Conservation (phyloP, 1,140 invertebrate genomes). For the Epicauta chinensis region DNA sequence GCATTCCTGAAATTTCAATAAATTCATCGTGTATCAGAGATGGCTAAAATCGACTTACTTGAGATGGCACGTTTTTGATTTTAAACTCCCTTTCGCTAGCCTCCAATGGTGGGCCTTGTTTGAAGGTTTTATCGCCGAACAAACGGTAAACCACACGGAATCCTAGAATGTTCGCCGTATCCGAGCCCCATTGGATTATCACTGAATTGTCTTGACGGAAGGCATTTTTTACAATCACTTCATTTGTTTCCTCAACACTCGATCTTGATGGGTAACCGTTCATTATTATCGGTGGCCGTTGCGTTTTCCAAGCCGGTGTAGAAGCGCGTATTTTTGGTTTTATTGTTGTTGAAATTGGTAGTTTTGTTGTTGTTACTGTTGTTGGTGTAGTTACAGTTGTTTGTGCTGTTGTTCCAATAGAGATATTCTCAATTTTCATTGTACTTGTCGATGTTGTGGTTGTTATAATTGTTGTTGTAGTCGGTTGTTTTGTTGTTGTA, state of each 20-base stretch:
- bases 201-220: constrained; percentile 80
- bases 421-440: background rate
- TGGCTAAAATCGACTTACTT: constrained; percentile 49
- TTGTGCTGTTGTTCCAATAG: constrained; percentile 18
- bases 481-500: constrained; percentile 26
- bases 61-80: constrained; percentile 84
- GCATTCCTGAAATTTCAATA: constrained; percentile 62
- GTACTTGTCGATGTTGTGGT: constrained; percentile 29
- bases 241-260: constrained; percentile 57
- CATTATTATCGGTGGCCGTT: constrained; percentile 61
- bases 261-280: constrained; percentile 60
- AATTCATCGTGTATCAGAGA: background rate
- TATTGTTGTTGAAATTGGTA: constrained; percentile 32
- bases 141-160: constrained; percentile 84
- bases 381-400: constrained; percentile 30
- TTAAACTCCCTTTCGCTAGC: constrained; percentile 83
- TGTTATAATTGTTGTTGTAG: constrained; percentile 24
- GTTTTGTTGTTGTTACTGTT: constrained; percentile 33
- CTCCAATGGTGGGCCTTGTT: constrained; percentile 79
- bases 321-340: constrained; percentile 40
- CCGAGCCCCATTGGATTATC: constrained; percentile 86
- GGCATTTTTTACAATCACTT: constrained; percentile 79
- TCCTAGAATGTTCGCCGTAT: constrained; percentile 74
- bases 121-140: constrained; percentile 85
- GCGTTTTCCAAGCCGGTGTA: constrained; percentile 38